These are phyloP conservation scores for Zaprionus vittiger DNA, from an alignment of 1,140 invertebrate genomes.

Conservation along the genomic window DNA sequence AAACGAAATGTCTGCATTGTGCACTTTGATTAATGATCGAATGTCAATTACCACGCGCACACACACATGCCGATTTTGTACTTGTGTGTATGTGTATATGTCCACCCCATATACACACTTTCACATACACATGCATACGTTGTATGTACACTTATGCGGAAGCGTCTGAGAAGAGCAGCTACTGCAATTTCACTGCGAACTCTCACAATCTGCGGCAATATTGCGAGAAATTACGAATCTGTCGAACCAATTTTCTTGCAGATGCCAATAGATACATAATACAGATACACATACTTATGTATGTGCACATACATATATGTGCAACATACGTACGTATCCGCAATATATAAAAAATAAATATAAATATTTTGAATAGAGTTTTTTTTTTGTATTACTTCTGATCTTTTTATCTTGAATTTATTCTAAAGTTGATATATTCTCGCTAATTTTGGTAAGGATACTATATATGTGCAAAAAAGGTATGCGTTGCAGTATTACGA, in stretches of 20 bases:
- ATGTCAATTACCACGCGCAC: constrained; percentile 75
- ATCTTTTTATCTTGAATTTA: too few species aligned
- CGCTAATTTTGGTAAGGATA: too few species aligned
- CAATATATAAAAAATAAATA: not conserved
- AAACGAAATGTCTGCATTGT: constrained; percentile 81
- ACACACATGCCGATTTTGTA: constrained; percentile 10
- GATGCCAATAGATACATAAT: not conserved
- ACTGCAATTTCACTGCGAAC: not conserved
- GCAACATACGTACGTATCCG: not conserved
- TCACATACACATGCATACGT: constrained; percentile 18
- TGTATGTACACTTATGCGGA: constrained; percentile 8
- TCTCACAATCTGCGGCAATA: not conserved
- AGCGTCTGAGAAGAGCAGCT: constrained; percentile 11
- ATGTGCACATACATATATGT: not conserved
- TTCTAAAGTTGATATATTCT: too few species aligned
- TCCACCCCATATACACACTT: constrained; percentile 12
- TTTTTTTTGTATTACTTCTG: too few species aligned
- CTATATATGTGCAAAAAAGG: too few species aligned
- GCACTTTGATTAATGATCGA: constrained; percentile 84
- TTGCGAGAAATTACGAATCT: not conserved
- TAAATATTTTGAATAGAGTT: not conserved
- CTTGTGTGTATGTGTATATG: constrained; percentile 3
- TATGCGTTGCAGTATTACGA: too few species aligned
- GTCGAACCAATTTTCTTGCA: not conserved
- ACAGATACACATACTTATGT: not conserved